A percentile compares a stretch with the other conserved stretches of the same genome.
Conservation (phyloP, 2,888 invertebrate genomes). For the Lycia hirtaria region DNA sequence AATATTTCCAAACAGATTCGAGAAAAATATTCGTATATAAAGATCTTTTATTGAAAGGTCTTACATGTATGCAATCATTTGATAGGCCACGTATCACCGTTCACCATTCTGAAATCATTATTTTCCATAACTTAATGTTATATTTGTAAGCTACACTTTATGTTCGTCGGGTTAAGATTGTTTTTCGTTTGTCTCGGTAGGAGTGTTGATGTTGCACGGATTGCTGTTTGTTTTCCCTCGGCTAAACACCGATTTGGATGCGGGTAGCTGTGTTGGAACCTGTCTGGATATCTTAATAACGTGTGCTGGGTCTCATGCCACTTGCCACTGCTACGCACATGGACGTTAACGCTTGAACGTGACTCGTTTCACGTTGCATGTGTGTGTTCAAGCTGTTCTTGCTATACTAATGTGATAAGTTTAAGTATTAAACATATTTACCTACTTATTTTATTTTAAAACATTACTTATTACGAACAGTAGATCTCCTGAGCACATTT, state of each 20-base stretch:
- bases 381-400: conserved; percentile 1
- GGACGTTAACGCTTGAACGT: conserved; percentile 4
- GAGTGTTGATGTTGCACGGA: conserved; percentile 1
- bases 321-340: conserved; percentile 7
- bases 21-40: conserved; percentile 2
- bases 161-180: neutral
- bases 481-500: too few relatives aligned
- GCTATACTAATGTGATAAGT: neutral
- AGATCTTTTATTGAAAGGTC: conserved; percentile 9
- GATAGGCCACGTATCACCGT: conserved; percentile 5
- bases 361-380: conserved; percentile 8
- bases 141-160: neutral
- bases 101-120: conserved; percentile 2
- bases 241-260: conserved; percentile 24
- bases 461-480: neutral
- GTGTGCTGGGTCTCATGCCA: conserved; percentile 14
- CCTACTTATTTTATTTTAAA: neutral
- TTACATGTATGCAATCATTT: conserved; percentile 8
- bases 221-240: conserved; percentile 14
- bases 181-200: neutral
- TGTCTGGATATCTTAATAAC: conserved; percentile 20
- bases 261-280: conserved; percentile 7
- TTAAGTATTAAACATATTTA: neutral
- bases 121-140: neutral
- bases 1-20: neutral